Base-by-base conservation (phyloP, 2,797 vertebrate species). In the Dicrostonyx torquatus region DNA sequence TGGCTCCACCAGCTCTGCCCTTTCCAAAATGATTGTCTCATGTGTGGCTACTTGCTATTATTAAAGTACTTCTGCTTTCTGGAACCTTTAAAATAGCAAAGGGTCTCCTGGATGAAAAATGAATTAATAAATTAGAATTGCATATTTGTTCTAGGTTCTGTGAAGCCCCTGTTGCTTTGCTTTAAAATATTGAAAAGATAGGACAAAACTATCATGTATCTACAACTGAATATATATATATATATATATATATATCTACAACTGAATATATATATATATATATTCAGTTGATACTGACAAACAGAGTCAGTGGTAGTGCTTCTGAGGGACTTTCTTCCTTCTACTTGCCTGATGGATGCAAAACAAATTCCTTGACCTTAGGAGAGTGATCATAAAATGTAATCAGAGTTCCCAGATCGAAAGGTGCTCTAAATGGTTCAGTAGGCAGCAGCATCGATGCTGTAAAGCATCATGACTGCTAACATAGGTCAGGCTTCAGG, bases 361-460 rank as follows among this genome's bases (percentile, higher is more conserved):
- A 97, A 97, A 97, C 95, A 97, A 97, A 95, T 97, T 91, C 86
- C 78, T 97, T 97, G 95, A 97, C 89, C 89, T 97, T 93, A 93
- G n/a, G 55, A 95, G 85, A 97, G 95, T 76, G 96, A 97, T 97
- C 95, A 97, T 94, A 97, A 98, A 97, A 98, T 95, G 80, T 86
- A 97, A 98, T 97, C 95, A 97, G 96, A 97, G 89, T 95, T 97
- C 97, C 96, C 94, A 97, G 92, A 70, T 97, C 60, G 76, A 94
- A 98, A 96, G 97, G 94, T 94, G 55, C 72, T 97, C 60, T 93
- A 92, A 97, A 97, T 78, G 94, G 90, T 73, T 95, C 95, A 97
- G 78, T 82, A 97, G 97, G 70, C 24, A 96, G 90, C 73, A 79
- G 96, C 50, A 91, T 90, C 62, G n/a, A 88, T 98, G 97, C 90